These are phyloP conservation scores for Anas platyrhynchos DNA, from an alignment of 2,113 vertebrate genomes.

Conservation along the genomic window DNA sequence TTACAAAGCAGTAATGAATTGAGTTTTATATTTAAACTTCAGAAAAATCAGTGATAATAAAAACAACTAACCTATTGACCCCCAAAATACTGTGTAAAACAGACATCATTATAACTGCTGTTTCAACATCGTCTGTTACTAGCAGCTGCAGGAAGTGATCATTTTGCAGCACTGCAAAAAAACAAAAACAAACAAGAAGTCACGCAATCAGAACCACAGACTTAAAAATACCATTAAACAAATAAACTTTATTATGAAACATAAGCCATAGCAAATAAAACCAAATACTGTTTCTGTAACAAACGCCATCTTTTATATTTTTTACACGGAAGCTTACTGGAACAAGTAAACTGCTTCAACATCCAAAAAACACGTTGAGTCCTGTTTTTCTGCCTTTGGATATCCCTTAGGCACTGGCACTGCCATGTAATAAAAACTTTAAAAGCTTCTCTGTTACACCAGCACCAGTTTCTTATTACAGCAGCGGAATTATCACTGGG, in stretches of 20 bases:
- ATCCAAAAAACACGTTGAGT: background rate
- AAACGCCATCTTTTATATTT: background rate
- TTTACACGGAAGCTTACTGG: background rate
- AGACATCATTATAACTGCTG: constrained; percentile 79
- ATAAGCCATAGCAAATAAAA: background rate
- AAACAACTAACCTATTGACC: constrained; percentile 82
- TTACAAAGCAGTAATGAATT: background rate
- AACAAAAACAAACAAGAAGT: constrained; percentile 16
- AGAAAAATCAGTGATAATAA: background rate
- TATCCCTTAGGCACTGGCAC: background rate
- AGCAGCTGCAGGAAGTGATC: constrained; percentile 86
- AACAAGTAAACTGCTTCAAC: background rate
- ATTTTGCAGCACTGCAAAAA: constrained; percentile 84
- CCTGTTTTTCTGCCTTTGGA: background rate
- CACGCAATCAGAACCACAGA: background rate
- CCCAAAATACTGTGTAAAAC: constrained; percentile 84
- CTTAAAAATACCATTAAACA: background rate
- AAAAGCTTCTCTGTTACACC: background rate
- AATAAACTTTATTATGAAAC: background rate
- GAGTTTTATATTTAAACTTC: background rate
- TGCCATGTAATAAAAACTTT: background rate
- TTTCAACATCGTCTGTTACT: constrained; percentile 85
- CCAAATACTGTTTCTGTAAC: background rate
- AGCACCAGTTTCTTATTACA: background rate
- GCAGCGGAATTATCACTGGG: background rate